Evolutionary conservation across 2,888 invertebrate species (phyloP).

Genomic region (Boloria selene): DNA sequence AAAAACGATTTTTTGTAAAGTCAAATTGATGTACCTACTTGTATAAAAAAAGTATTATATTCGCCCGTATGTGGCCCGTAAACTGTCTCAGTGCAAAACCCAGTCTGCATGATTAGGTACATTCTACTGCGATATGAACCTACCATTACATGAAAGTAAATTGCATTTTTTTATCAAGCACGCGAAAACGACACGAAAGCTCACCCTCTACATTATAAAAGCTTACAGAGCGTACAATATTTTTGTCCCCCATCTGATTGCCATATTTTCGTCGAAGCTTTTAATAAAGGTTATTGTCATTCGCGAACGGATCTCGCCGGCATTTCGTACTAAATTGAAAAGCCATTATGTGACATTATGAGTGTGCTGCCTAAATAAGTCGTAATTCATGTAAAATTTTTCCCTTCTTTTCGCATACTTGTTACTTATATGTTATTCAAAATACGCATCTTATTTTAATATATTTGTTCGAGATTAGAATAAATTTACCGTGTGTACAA

Average conservation of each 20-base stretch:
- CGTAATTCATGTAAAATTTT: slow-evolving; percentile 30
- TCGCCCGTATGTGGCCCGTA: no score
- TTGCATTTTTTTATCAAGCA: slow-evolving; percentile 63
- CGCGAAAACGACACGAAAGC: slow-evolving; percentile 67
- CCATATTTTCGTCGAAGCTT: slow-evolving; percentile 45
- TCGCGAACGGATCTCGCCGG: slow-evolving; percentile 40
- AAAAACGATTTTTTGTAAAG: no score
- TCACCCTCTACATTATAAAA: slow-evolving; percentile 40
- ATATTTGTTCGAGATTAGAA: neutral
- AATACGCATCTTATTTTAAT: slow-evolving; percentile 2
- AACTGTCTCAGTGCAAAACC: no score
- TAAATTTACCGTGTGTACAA: neutral
- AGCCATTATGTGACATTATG: slow-evolving; percentile 41
- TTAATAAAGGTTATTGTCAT: slow-evolving; percentile 46
- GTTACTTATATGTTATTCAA: neutral
- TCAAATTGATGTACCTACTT: no score
- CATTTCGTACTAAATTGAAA: slow-evolving; percentile 42
- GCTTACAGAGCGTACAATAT: slow-evolving; percentile 39
- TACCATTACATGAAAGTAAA: slow-evolving; percentile 66
- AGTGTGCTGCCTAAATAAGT: slow-evolving; percentile 34
- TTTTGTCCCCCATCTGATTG: slow-evolving; percentile 47
- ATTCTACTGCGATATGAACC: no score
- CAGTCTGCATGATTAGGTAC: no score
- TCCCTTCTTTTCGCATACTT: slow-evolving; percentile 9
- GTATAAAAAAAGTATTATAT: no score